These are phyloP conservation scores for Montipora foliosa DNA, from an alignment of 64 coral and sea anemone species.

Conservation along the genomic window DNA sequence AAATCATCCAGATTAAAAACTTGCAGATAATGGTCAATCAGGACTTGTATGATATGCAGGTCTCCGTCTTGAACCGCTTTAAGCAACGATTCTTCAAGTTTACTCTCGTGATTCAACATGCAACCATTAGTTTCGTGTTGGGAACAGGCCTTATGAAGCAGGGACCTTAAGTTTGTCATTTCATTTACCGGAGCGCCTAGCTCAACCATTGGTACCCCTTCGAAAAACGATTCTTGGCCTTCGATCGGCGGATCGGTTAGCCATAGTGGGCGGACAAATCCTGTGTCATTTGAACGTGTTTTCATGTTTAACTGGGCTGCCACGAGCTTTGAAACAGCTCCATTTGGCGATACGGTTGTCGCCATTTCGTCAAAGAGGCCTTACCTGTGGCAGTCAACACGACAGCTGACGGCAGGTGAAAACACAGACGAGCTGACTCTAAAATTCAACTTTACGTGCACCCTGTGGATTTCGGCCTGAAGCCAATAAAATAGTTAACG, in stretches of 20 bases:
- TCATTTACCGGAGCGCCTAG: not conserved
- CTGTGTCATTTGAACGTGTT: not conserved
- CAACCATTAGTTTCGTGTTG: constrained; percentile 55
- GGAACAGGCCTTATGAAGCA: constrained; percentile 9
- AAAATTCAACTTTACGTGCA: not conserved
- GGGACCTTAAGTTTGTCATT: not conserved
- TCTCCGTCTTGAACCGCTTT: constrained; percentile 55
- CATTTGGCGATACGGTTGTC: constrained; percentile 1
- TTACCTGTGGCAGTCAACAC: not conserved
- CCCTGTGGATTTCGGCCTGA: not conserved
- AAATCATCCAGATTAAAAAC: constrained; percentile 61
- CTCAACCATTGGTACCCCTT: constrained; percentile 47
- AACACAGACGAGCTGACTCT: not conserved
- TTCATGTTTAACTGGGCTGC: not conserved
- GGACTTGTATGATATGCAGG: constrained; percentile 38
- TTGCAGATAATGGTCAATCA: constrained; percentile 65
- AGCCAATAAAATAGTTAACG: not conserved
- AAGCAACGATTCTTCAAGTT: constrained; percentile 56
- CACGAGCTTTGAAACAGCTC: not conserved
- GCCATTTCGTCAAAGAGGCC: not conserved
- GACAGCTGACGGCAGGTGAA: not conserved
- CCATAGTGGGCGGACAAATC: constrained; percentile 72
- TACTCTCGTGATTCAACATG: constrained; percentile 56
- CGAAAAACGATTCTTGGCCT: constrained; percentile 43
- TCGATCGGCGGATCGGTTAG: constrained; percentile 34